phyloP scores from a whole-genome alignment of 2,797 vertebrate species.

The Halcyon smyrnensis region DNA sequence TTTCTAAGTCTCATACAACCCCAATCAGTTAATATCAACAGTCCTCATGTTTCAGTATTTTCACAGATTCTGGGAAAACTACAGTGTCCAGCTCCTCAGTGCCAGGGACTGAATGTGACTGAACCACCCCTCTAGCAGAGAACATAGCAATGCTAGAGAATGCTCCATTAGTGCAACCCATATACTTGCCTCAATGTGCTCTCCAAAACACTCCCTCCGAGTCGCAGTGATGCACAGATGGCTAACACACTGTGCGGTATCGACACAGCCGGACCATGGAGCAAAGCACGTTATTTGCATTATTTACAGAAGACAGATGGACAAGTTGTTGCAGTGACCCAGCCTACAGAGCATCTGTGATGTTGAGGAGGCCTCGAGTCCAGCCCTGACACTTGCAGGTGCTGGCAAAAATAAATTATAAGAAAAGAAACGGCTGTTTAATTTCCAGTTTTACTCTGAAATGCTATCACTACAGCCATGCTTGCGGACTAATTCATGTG shows the following conservation, averaged over 20 bases:
- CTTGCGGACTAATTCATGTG: neutral
- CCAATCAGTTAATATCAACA: neutral
- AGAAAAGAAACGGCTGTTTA: neutral
- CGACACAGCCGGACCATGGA: neutral
- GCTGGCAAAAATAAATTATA: slow-evolving; percentile 2
- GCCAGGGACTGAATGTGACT: neutral
- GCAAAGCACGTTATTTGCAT: neutral
- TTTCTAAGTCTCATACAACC: neutral
- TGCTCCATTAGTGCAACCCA: neutral
- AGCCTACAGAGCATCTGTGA: neutral
- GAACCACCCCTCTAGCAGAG: neutral
- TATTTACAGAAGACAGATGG: slow-evolving; percentile 52
- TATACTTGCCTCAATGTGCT: neutral
- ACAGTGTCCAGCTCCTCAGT: neutral
- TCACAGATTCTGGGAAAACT: neutral
- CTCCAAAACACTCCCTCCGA: neutral
- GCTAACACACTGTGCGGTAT: neutral
- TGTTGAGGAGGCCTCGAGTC: neutral
- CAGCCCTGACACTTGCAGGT: neutral
- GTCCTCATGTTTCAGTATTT: neutral
- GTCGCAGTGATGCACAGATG: neutral
- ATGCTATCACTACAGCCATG: neutral
- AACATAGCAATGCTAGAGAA: neutral
- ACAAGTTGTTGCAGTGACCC: neutral
- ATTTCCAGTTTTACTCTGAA: neutral